These are phyloP conservation scores for Chironomus riparius DNA, from an alignment of 2,888 invertebrate species.

Conservation along the genomic window DNA sequence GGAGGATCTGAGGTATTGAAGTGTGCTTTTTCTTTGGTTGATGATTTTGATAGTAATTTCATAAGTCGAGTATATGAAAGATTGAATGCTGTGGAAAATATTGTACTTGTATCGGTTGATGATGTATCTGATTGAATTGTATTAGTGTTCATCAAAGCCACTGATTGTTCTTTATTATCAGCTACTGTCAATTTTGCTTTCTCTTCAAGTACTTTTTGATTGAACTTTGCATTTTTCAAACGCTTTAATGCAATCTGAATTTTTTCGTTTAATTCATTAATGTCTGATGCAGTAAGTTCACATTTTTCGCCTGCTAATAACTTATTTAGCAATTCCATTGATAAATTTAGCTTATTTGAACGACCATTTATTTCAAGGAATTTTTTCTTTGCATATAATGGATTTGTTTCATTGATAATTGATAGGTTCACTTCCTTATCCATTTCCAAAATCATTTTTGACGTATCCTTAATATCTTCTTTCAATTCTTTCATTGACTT, in stretches of 20 bases:
- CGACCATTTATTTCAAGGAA: slow-evolving; percentile 6
- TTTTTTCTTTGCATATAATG: neutral
- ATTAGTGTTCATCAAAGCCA: neutral
- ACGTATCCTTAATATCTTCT: slow-evolving; percentile 37
- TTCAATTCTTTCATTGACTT: slow-evolving; percentile 44
- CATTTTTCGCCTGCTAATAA: slow-evolving; percentile 44
- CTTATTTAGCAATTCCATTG: slow-evolving; percentile 42
- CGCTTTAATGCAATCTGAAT: slow-evolving; percentile 28
- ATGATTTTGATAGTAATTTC: slow-evolving; percentile 35
- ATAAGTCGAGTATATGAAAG: slow-evolving; percentile 37
- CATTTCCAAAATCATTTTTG: slow-evolving; percentile 1
- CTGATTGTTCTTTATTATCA: neutral
- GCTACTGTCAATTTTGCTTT: neutral
- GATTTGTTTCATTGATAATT: slow-evolving; percentile 10
- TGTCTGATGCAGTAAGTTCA: slow-evolving; percentile 44
- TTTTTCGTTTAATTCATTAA: slow-evolving; percentile 45
- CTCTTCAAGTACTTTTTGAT: slow-evolving; percentile 11
- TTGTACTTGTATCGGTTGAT: neutral
- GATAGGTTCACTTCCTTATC: slow-evolving; percentile 12
- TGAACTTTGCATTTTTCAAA: neutral
- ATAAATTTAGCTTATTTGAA: slow-evolving; percentile 42
- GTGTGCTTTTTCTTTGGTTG: slow-evolving; percentile 30
- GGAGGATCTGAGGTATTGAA: slow-evolving; percentile 29
- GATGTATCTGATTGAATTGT: neutral
- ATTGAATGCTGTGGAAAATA: slow-evolving; percentile 22